phyloP scores from a whole-genome alignment of 1,140 invertebrate species.

The Pseudoatta argentina region DNA sequence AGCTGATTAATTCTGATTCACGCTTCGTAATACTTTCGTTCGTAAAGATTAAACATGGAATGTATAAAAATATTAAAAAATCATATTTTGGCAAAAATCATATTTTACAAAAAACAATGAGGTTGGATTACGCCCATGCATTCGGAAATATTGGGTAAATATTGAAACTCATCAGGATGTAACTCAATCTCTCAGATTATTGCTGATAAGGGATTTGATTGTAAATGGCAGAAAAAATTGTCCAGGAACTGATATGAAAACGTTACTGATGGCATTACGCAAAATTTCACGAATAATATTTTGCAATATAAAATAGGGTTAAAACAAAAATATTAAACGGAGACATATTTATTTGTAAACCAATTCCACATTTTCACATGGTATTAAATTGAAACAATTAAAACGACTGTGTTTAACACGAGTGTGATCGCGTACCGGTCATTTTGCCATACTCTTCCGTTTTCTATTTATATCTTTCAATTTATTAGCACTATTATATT shows the following conservation, averaged over 20 bases:
- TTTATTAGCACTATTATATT: too few species aligned
- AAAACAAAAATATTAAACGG: conserved; percentile 1
- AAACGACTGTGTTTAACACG: neutral
- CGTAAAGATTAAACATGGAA: neutral
- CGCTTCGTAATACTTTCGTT: neutral
- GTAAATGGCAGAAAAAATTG: conserved; percentile 18
- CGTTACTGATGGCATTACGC: neutral
- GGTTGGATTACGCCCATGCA: neutral
- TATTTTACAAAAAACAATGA: conserved; percentile 4
- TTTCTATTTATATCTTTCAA: too few species aligned
- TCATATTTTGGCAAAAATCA: neutral
- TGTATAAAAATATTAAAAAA: neutral
- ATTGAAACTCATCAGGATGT: neutral
- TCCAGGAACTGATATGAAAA: neutral
- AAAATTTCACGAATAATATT: conserved; percentile 29
- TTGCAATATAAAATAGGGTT: neutral
- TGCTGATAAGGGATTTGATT: conserved; percentile 29
- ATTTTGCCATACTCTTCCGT: too few species aligned
- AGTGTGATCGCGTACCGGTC: too few species aligned
- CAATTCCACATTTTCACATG: neutral
- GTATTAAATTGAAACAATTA: conserved; percentile 6
- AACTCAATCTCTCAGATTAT: conserved; percentile 13
- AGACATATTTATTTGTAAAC: neutral
- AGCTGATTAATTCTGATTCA: conserved; percentile 22
- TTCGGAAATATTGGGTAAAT: conserved; percentile 24